Evolutionary conservation across 2,113 vertebrate species (phyloP).

Genomic region (Asarcornis scutulata): DNA sequence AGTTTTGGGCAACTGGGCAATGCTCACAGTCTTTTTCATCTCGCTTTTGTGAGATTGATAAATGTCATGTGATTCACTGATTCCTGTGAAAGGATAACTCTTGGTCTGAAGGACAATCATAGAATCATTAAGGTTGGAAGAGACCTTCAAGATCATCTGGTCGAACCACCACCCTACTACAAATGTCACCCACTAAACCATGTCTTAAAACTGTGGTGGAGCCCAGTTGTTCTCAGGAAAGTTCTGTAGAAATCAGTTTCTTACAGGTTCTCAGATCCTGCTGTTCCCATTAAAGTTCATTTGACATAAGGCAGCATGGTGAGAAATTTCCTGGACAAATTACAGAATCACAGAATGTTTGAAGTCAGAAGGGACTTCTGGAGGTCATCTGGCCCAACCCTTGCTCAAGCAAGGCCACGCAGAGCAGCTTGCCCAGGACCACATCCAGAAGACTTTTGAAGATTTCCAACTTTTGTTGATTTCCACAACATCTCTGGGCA

Average conservation of each 20-base stretch:
- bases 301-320: background rate
- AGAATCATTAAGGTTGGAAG: too few relatives aligned
- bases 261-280: background rate
- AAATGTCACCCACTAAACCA: too few relatives aligned
- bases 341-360: too few relatives aligned
- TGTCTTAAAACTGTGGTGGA: background rate
- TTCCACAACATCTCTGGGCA: too few relatives aligned
- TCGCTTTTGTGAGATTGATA: background rate
- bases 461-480: too few relatives aligned
- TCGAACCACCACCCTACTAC: too few relatives aligned
- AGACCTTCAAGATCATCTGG: too few relatives aligned
- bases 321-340: background rate
- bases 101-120: background rate
- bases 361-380: too few relatives aligned
- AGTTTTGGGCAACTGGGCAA: background rate
- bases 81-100: background rate
- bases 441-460: too few relatives aligned
- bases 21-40: background rate
- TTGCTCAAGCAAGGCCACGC: too few relatives aligned
- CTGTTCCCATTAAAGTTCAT: background rate
- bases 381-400: too few relatives aligned
- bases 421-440: too few relatives aligned
- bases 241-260: background rate
- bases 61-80: background rate
- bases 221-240: background rate